phyloP scores from a whole-genome alignment of 2,113 vertebrate species.

The Nannospalax galili region DNA sequence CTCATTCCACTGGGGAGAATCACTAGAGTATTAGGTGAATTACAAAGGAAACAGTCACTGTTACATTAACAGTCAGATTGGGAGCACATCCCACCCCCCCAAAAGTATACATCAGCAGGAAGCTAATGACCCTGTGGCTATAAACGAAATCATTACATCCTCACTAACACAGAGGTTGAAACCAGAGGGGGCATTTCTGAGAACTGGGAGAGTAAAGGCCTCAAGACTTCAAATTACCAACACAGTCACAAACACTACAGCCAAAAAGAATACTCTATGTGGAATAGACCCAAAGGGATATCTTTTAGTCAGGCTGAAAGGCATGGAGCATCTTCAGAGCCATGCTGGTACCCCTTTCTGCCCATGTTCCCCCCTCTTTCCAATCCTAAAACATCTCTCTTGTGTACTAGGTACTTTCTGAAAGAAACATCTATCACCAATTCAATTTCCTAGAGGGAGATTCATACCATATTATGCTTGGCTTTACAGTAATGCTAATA shows the following conservation, averaged over 20 bases:
- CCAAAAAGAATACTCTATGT: not conserved
- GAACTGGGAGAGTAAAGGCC: not conserved
- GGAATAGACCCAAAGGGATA: not conserved
- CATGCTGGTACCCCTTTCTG: not conserved
- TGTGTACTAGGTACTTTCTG: not conserved
- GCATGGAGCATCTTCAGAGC: not conserved
- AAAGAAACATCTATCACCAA: slow-evolving; percentile 19
- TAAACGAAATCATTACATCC: not conserved
- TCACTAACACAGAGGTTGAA: not conserved
- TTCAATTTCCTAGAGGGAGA: slow-evolving; percentile 9
- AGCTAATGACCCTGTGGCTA: slow-evolving; percentile 5
- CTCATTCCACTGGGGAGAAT: not conserved
- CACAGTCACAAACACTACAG: not conserved
- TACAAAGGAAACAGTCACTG: not conserved
- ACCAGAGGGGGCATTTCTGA: not conserved
- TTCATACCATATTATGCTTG: not conserved
- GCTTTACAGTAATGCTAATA: not conserved
- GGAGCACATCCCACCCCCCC: not conserved
- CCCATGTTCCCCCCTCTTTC: not conserved
- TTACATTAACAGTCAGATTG: not conserved
- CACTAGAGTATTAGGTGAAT: not conserved
- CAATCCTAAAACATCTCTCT: not conserved
- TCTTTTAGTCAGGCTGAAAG: not conserved
- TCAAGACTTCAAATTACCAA: not conserved
- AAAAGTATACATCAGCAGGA: not conserved